A percentile compares a stretch with the other conserved stretches of the same genome.
Evolutionary conservation across 2,888 invertebrate species (phyloP).

Genomic region (Lepeophtheirus nordmannii): DNA sequence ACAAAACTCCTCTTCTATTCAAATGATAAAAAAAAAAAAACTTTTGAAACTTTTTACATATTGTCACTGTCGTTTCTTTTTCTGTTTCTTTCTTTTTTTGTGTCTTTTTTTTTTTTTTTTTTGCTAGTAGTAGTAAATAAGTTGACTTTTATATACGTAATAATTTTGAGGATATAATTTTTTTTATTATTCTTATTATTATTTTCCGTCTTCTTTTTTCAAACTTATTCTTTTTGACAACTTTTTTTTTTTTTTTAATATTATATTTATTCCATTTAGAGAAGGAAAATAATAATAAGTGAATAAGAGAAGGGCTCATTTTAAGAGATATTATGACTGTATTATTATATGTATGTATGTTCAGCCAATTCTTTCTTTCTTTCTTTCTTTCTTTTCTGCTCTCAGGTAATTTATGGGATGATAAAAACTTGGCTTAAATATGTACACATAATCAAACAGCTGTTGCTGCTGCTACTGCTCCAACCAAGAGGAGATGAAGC

Average conservation of each 20-base stretch:
- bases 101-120: not conserved
- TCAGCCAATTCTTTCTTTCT: too few species aligned
- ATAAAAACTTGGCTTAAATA: too few species aligned
- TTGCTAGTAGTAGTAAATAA: not conserved
- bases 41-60: not conserved
- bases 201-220: not conserved
- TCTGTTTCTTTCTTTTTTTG: not conserved
- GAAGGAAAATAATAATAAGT: not conserved
- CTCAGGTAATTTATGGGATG: too few species aligned
- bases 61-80: not conserved
- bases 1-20: not conserved
- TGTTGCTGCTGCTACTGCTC: too few species aligned
- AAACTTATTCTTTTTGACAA: not conserved
- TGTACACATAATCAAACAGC: too few species aligned
- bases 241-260: not conserved
- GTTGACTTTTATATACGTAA: slow-evolving; percentile 3
- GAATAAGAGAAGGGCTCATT: not conserved
- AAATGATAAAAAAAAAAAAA: slow-evolving; percentile 2
- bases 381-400: too few species aligned
- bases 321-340: not conserved
- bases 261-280: not conserved
- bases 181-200: not conserved
- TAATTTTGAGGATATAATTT: not conserved
- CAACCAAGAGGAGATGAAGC: too few species aligned
- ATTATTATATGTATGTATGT: too few species aligned